Base-by-base conservation (phyloP, 2,888 invertebrate genomes). In the Isotomurus palustris region DNA sequence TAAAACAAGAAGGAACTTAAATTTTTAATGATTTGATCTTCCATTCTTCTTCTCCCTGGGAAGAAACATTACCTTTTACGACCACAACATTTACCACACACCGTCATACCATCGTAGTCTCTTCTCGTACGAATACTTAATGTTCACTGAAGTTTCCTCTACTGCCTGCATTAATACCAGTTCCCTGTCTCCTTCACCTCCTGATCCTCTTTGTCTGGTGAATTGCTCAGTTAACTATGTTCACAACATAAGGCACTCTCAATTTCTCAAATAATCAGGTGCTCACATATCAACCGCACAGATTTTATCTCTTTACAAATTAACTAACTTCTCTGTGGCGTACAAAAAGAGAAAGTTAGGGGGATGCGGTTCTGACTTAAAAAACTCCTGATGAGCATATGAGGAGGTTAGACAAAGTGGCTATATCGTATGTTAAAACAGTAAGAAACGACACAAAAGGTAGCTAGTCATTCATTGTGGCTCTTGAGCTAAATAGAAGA, bases 1-100 rank as follows among this genome's bases (percentile, higher is more conserved):
- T 32, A 36, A 57, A 51, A 25, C 29, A 50, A 52, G 35, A 51
- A 48, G 50, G 53, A 49, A 38, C 45, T 48, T 68, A 55, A 60
- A 68, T 68, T 66, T 68, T 68, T 68, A 68, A 68, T 68, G 58
- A 66, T 60, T 59, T 65, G 65, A 65, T 65, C 65, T 65, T 56
- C 55, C 57, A 65, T 65, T 65, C 65, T 58, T 62, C 56, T 56
- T n/a, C n/a, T n/a, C n/a, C n/a, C 62, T 56, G 60, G 58, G 55
- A 61, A 43, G 48, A 60, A 64, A 62, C 68, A 66, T 68, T 66
- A 66, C 66, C 57, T 68, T 68, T 68, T 68, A 68, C 63, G 68
- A 65, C 68, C 68, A 56, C 68, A 68, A 68, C 66, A 68, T 68
- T 68, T 66, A 66, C 68, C 50, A 50, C 50, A 22, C 5, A 14